Evolutionary conservation across 2,113 vertebrate species (phyloP).

Genomic region (Noctilio leporinus): DNA sequence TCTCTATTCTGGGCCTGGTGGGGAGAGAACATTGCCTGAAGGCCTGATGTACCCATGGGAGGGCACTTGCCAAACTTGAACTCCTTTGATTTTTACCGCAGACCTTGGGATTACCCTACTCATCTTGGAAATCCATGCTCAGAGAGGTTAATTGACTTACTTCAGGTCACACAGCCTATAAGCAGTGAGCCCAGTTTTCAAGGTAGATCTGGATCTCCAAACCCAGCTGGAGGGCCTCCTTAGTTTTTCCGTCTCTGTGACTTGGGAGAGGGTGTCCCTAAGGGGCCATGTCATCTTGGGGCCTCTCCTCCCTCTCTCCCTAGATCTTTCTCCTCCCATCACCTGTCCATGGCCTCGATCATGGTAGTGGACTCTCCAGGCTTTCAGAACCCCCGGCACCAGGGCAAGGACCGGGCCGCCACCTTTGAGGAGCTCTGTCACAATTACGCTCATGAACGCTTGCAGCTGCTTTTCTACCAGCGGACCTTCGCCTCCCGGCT

Average conservation of each 20-base stretch:
- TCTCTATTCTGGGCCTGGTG: not conserved
- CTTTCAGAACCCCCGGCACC: slow-evolving; percentile 88
- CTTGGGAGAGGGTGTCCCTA: fast-evolving
- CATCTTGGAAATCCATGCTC: not conserved
- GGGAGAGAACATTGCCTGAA: no score
- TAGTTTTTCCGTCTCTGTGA: not conserved
- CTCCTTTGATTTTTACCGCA: not conserved
- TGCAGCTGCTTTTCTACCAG: slow-evolving; percentile 87
- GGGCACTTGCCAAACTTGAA: not conserved
- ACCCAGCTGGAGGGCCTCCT: not conserved
- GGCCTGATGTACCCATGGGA: fast-evolving
- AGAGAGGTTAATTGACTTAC: not conserved
- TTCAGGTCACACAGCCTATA: not conserved
- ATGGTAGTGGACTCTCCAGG: slow-evolving; percentile 91
- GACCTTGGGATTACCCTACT: not conserved
- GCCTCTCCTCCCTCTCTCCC: fast-evolving
- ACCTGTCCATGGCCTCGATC: slow-evolving; percentile 90
- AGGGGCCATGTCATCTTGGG: fast-evolving
- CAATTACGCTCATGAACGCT: slow-evolving; percentile 93
- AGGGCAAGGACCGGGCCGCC: slow-evolving; percentile 81
- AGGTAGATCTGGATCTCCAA: not conserved
- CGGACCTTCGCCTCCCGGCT: slow-evolving; percentile 82
- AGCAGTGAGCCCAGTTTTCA: not conserved
- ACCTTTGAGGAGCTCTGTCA: slow-evolving; percentile 92
- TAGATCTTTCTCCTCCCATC: slow-evolving; percentile 89